Conservation (phyloP, 2,888 invertebrate genomes). For the Rhyacophila evoluta region DNA sequence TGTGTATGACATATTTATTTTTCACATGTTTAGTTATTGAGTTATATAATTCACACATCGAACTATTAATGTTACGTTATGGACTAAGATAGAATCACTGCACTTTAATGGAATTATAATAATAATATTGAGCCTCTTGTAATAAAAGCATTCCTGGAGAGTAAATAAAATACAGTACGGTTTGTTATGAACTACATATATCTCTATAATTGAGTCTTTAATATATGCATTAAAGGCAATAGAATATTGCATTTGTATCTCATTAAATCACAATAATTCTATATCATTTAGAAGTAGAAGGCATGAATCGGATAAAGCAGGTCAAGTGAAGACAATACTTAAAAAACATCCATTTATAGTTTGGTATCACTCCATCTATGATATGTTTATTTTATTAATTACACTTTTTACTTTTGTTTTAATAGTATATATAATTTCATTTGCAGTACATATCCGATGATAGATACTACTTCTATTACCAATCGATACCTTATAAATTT, state of each 20-base stretch:
- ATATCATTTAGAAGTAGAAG: slow-evolving; percentile 41
- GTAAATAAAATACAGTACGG: not conserved
- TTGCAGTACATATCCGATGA: too few relatives aligned
- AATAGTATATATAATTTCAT: too few relatives aligned
- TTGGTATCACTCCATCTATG: not conserved
- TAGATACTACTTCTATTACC: too few relatives aligned
- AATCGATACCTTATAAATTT: too few relatives aligned
- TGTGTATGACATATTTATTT: not conserved
- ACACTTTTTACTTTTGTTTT: too few relatives aligned
- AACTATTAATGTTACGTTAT: slow-evolving; percentile 16
- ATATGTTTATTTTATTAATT: too few relatives aligned
- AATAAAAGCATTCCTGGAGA: not conserved
- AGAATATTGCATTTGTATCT: not conserved
- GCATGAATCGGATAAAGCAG: slow-evolving; percentile 43
- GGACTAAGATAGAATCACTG: slow-evolving; percentile 6
- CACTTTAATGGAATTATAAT: slow-evolving; percentile 2
- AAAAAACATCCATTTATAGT: not conserved
- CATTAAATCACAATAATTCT: slow-evolving; percentile 26
- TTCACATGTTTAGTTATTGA: not conserved
- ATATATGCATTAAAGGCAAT: too few relatives aligned
- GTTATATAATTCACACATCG: slow-evolving; percentile 14
- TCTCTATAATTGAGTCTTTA: not conserved
- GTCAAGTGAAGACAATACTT: slow-evolving; percentile 46
- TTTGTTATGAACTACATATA: not conserved
- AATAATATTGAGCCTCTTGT: not conserved